Base-by-base conservation (phyloP, 30 jellyfish, hydroid and myxozoan species). In the Pelagia noctiluca region DNA sequence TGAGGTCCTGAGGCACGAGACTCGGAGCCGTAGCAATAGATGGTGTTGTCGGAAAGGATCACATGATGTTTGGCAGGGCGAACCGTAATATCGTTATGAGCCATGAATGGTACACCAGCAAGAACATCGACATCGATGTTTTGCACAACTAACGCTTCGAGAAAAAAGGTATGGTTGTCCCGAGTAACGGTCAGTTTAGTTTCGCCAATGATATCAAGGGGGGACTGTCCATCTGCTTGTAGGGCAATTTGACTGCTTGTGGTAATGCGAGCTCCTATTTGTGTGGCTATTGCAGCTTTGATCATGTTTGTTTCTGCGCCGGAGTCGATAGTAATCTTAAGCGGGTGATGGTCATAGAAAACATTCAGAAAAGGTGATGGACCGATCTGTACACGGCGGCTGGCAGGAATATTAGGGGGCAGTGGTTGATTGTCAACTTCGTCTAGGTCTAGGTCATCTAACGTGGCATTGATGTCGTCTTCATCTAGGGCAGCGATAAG, bases 221-320 rank as follows among this genome's bases (percentile, higher is more conserved):
- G 32, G 18, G 68, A 54, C 13, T 0, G 36, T 31, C 35, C 83
- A 34, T 24, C 63, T 0, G 84, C 80, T n/a, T 12, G 83, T 2
- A 7, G 63, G 25, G 75, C 35, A 23, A 25, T 4, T 35, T 57
- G 88, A 3, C 10, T 0, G 24, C 35, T 50, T 3, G 23, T n/a
- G 18, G 83, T 57, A 2, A 18, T 73, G 46, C 21, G 8, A 1
- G 74, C 74, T 2, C 85, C 38, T n/a, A 36, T 38, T 1, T 50
- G 10, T 23, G 46, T 42, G 47, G 73, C 85, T n/a, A 13, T 13
- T 23, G 78, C 3, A 10, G 46, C 71, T 10, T 0, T 47, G 85
- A 53, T 73, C 49, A 73, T 47, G 24, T 38, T 73, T 11, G 74
- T 22, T 22, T 47, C 73, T 2, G 85, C 85, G 21, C 85, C 85